Conservation (phyloP, 37 sponge, comb jelly and placozoan genomes). For the Cladorhizidae sp. region DNA sequence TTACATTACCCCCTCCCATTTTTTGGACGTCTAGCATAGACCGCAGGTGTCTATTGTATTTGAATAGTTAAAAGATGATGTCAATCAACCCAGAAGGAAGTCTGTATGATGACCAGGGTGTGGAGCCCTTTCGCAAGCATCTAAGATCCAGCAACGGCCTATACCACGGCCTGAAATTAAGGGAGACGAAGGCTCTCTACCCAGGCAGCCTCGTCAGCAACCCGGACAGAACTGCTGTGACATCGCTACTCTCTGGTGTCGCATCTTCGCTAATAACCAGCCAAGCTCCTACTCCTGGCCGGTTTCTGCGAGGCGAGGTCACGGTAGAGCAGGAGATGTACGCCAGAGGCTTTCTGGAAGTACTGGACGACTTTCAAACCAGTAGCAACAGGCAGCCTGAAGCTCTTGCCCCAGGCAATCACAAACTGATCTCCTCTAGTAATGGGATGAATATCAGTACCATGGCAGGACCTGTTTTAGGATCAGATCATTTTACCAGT, state of each 20-base stretch:
- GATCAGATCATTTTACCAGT: not conserved
- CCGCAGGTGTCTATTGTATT: not conserved
- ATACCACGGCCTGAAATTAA: slow-evolving; percentile 21
- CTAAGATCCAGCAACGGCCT: slow-evolving; percentile 1
- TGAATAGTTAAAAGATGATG: slow-evolving; percentile 42
- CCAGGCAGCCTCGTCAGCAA: not conserved
- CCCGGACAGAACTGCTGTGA: slow-evolving; percentile 4
- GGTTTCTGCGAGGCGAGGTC: slow-evolving; percentile 27
- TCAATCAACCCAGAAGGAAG: slow-evolving; percentile 50
- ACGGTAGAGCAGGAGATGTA: slow-evolving; percentile 86
- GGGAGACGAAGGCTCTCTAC: slow-evolving; percentile 13
- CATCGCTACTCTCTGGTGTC: slow-evolving; percentile 26
- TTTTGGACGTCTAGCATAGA: too few species aligned
- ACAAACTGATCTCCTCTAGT: not conserved
- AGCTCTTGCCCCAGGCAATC: not conserved
- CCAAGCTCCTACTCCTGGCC: slow-evolving; percentile 32
- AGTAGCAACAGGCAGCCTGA: slow-evolving; percentile 1
- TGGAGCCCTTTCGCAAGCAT: slow-evolving; percentile 30
- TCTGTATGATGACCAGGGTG: slow-evolving; percentile 55
- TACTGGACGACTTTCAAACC: slow-evolving; percentile 45
- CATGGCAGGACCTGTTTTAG: slow-evolving; percentile 16
- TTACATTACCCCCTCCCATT: too few species aligned
- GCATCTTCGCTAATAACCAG: slow-evolving; percentile 21
- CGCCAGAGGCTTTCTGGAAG: slow-evolving; percentile 76
- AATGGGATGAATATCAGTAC: too few species aligned